Conservation (phyloP, 2,113 vertebrate genomes). For the Smithornis capensis region DNA sequence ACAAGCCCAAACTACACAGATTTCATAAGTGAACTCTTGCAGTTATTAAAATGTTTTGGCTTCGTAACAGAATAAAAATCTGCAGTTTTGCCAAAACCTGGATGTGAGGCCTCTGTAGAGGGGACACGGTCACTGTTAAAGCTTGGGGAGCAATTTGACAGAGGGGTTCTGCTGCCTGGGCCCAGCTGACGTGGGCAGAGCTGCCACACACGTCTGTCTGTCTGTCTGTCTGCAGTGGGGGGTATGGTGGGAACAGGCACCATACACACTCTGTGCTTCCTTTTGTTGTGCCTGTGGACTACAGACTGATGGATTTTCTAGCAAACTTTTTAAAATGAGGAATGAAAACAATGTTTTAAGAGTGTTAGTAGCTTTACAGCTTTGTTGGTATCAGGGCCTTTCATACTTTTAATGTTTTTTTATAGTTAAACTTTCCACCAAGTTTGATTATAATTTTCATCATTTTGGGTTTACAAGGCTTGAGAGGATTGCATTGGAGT, state of each 20-base stretch:
- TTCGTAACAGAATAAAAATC: neutral
- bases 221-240: neutral
- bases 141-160: neutral
- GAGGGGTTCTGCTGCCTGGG: neutral
- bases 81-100: neutral
- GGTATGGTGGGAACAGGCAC: neutral
- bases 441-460: neutral
- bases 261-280: accelerated
- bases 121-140: neutral
- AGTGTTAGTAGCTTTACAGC: neutral
- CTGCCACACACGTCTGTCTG: neutral
- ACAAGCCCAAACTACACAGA: neutral
- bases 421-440: neutral
- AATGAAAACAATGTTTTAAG: neutral
- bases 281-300: neutral
- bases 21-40: neutral
- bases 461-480: neutral
- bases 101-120: neutral
- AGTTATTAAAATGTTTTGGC: neutral
- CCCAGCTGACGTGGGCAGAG: neutral
- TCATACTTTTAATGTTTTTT: neutral
- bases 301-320: neutral
- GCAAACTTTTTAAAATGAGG: neutral
- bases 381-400: accelerated
- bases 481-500: neutral